Evolutionary conservation across 2,113 vertebrate genomes (phyloP).

Genomic region (Urocolius indicus): DNA sequence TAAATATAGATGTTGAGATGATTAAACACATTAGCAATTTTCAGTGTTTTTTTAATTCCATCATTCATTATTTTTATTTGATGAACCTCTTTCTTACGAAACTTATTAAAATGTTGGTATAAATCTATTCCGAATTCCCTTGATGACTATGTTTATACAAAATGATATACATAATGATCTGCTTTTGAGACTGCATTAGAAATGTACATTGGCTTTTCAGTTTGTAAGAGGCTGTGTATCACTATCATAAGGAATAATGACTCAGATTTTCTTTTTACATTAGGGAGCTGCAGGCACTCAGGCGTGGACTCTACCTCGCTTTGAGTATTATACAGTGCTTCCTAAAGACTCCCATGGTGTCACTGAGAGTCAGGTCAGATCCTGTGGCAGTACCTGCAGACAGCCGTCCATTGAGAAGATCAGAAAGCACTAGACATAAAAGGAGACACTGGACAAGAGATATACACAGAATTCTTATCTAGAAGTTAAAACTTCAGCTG

Average conservation of each 20-base stretch:
- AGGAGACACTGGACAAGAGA: background rate
- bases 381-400: background rate
- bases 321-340: background rate
- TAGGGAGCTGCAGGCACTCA: conserved; percentile 2
- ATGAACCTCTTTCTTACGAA: conserved; percentile 66
- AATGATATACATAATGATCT: conserved; percentile 68
- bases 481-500: background rate
- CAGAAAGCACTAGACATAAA: background rate
- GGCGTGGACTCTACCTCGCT: background rate
- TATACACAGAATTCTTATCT: background rate
- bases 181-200: conserved; percentile 60
- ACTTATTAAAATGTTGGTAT: conserved; percentile 72
- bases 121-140: conserved; percentile 63
- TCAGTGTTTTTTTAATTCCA: conserved; percentile 65
- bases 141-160: conserved; percentile 67
- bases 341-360: background rate
- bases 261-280: background rate
- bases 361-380: background rate
- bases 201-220: conserved; percentile 33
- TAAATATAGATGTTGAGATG: conserved; percentile 70
- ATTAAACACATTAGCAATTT: conserved; percentile 71
- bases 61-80: conserved; percentile 71
- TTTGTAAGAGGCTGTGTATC: conserved; percentile 8
- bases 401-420: background rate
- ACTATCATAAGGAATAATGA: conserved; percentile 25